These are phyloP conservation scores for Zhuqinia jingwanae DNA, from an alignment of 2,888 invertebrate genomes.

Conservation along the genomic window DNA sequence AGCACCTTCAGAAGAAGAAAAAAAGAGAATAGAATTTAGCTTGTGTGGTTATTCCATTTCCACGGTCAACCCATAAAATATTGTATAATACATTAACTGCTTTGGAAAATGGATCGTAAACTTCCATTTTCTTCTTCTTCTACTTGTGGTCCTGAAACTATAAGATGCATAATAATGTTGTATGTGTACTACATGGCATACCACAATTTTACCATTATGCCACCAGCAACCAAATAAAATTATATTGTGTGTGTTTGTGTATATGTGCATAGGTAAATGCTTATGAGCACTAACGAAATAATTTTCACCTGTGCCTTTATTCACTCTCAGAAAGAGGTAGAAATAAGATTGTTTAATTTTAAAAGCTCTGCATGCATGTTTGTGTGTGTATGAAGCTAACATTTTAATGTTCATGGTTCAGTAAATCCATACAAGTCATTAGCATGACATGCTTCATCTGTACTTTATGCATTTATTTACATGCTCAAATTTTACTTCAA, in stretches of 20 bases:
- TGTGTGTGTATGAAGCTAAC: conserved; percentile 54
- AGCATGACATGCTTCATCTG: conserved; percentile 31
- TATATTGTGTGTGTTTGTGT: not conserved
- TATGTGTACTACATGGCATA: not conserved
- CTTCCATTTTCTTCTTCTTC: no score
- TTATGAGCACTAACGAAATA: not conserved
- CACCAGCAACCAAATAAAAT: not conserved
- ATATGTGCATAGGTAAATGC: not conserved
- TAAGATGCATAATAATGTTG: not conserved
- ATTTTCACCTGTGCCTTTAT: conserved; percentile 41
- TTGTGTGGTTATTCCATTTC: conserved; percentile 67
- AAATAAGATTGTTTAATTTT: conserved; percentile 2
- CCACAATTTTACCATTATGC: not conserved
- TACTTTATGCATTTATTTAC: conserved; percentile 16
- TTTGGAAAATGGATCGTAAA: conserved; percentile 53
- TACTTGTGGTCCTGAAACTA: conserved; percentile 11
- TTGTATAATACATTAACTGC: conserved; percentile 64
- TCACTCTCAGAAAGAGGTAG: not conserved
- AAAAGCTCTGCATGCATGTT: conserved; percentile 4
- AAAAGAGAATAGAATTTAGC: conserved; percentile 5
- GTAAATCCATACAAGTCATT: conserved; percentile 44
- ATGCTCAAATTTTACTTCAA: conserved; percentile 38
- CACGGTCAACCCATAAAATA: conserved; percentile 73
- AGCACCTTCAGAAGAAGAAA: conserved; percentile 52
- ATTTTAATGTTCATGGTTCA: conserved; percentile 38